Percentiles rank a stretch among this genome's conserved stretches.
phyloP scores from a whole-genome alignment of 2,888 invertebrate genomes.

The Copidosoma aretas region DNA sequence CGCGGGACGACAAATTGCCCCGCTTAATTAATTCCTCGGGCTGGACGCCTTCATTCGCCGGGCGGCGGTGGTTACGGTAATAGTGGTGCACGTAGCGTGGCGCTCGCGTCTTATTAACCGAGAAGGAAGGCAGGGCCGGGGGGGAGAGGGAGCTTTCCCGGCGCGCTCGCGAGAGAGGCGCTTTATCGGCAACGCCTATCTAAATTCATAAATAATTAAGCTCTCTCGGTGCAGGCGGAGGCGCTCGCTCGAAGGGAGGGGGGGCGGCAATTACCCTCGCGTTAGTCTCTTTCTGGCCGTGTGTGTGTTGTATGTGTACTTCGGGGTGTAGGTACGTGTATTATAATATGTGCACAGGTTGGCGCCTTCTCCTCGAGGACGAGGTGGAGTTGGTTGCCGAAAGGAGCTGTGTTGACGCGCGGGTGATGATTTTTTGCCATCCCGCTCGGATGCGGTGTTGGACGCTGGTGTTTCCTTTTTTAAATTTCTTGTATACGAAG shows the following conservation, averaged over 20 bases:
- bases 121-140: neutral
- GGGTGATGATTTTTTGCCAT: no score
- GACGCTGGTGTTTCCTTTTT: no score
- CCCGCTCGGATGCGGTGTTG: no score
- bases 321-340: no score
- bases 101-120: constrained; percentile 4
- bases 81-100: neutral
- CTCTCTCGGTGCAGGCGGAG: constrained; percentile 5
- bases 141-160: constrained; percentile 18
- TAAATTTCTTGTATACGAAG: no score
- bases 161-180: neutral
- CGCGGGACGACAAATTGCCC: constrained; percentile 34
- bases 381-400: no score
- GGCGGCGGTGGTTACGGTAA: neutral
- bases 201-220: constrained; percentile 41
- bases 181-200: constrained; percentile 32
- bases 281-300: no score
- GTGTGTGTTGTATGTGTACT: no score
- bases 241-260: constrained; percentile 16
- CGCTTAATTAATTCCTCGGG: constrained; percentile 35
- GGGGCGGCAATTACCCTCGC: constrained; percentile 1
- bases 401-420: no score
- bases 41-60: constrained; percentile 31
- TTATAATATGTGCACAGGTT: no score
- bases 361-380: no score